Evolutionary conservation across 2,888 invertebrate species (phyloP).

Genomic region (Xanthorhoe spadicearia): DNA sequence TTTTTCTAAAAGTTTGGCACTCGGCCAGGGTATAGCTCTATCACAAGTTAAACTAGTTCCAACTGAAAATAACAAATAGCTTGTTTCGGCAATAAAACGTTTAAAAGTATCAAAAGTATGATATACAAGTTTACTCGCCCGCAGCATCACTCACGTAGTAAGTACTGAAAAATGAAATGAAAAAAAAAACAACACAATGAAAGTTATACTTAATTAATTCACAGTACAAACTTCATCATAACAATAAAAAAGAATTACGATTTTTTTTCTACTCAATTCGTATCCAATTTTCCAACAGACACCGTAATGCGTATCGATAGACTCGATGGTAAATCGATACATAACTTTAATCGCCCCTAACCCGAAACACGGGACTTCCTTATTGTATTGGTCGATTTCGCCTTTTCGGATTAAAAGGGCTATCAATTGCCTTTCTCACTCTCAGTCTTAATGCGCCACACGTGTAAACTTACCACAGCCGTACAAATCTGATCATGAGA

Average conservation of each 20-base stretch:
- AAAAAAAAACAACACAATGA: no score
- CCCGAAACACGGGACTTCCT: conserved; percentile 27
- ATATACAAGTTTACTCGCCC: no score
- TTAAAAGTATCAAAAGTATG: not conserved
- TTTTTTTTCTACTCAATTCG: not conserved
- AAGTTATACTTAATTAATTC: no score
- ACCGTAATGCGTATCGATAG: conserved; percentile 5
- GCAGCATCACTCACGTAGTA: no score
- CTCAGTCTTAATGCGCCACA: not conserved
- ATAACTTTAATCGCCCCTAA: conserved; percentile 20
- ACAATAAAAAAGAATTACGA: no score
- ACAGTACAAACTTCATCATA: no score
- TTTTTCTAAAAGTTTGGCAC: conserved; percentile 10
- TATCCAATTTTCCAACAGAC: conserved; percentile 1
- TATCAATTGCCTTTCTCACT: conserved; percentile 41
- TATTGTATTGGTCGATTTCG: conserved; percentile 41
- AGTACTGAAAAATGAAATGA: no score
- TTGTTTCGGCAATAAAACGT: not conserved
- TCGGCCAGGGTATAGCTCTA: conserved; percentile 9
- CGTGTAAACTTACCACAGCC: not conserved
- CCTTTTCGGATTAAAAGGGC: conserved; percentile 40
- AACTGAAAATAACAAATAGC: not conserved
- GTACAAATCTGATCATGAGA: not conserved
- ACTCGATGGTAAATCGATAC: conserved; percentile 11
- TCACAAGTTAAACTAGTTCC: conserved; percentile 5